Evolutionary conservation across 1,140 invertebrate genomes (phyloP).

Genomic region (Drosophila pectinifera): DNA sequence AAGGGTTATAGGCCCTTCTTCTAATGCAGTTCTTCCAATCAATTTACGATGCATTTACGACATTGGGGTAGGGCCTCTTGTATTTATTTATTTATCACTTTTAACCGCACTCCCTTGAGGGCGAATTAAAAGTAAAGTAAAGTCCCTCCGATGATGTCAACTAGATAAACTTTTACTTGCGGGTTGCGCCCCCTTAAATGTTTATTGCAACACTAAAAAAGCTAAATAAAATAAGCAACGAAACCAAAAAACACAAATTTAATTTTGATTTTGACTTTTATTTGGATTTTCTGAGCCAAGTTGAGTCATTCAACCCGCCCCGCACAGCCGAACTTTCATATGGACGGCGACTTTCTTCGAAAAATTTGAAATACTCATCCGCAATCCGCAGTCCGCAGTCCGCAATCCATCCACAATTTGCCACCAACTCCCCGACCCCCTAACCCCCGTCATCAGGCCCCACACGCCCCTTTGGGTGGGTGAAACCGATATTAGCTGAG

Average conservation of each 20-base stretch:
- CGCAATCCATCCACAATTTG: constrained; percentile 22
- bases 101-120: constrained; percentile 47
- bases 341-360: constrained; percentile 61
- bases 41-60: constrained; percentile 21
- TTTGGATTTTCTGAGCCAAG: constrained; percentile 59
- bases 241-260: constrained; percentile 37
- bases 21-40: constrained; percentile 18
- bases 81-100: constrained; percentile 7
- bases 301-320: constrained; percentile 77
- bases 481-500: constrained; percentile 83
- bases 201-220: constrained; percentile 36
- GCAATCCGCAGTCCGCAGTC: constrained; percentile 23
- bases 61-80: not conserved
- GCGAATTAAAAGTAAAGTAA: constrained; percentile 52
- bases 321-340: constrained; percentile 56
- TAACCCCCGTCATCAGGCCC: too few species aligned
- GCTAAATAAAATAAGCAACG: constrained; percentile 11
- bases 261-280: constrained; percentile 48
- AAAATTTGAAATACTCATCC: constrained; percentile 67
- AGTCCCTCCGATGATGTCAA: constrained; percentile 41
- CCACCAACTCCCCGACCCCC: constrained; percentile 8
- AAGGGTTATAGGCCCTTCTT: constrained; percentile 3
- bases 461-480: constrained; percentile 57
- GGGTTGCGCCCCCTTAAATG: constrained; percentile 34
- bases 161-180: constrained; percentile 38